phyloP scores from a whole-genome alignment of 1,140 invertebrate genomes.

The Rhagoletis zephyria region DNA sequence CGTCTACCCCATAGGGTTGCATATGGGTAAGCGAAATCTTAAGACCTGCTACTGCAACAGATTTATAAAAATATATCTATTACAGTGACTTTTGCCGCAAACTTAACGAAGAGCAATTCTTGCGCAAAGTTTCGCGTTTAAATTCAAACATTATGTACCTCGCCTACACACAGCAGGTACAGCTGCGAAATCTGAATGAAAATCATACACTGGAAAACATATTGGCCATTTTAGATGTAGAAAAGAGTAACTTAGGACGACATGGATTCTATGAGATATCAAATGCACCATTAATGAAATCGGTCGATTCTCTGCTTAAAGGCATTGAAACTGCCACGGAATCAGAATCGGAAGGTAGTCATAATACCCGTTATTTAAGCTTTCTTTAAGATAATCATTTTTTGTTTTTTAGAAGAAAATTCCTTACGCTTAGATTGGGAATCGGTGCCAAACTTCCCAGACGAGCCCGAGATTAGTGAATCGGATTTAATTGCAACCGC shows the following conservation, averaged over 20 bases:
- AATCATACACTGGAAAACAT: constrained; percentile 84
- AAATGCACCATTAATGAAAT: constrained; percentile 68
- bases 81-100: constrained; percentile 85
- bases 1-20: constrained; percentile 82
- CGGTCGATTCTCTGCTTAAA: constrained; percentile 78
- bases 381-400: constrained; percentile 17
- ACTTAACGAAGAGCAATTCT: constrained; percentile 82
- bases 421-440: constrained; percentile 80
- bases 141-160: constrained; percentile 88
- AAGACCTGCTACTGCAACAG: neutral
- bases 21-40: constrained; percentile 77
- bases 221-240: constrained; percentile 79
- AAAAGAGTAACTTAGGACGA: constrained; percentile 80
- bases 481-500: constrained; percentile 70
- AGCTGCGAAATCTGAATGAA: constrained; percentile 78
- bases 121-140: constrained; percentile 82
- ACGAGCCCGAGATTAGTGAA: constrained; percentile 64
- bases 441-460: constrained; percentile 75
- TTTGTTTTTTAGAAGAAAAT: constrained; percentile 75
- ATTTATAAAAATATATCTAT: constrained; percentile 57
- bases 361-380: neutral
- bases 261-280: constrained; percentile 65
- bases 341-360: constrained; percentile 77
- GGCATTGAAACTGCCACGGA: constrained; percentile 79
- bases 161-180: constrained; percentile 85